Percentiles rank a stretch among this genome's conserved stretches.
These are phyloP conservation scores for Brachymystax lenok DNA, from an alignment of 2,797 vertebrate species.

Conservation along the genomic window DNA sequence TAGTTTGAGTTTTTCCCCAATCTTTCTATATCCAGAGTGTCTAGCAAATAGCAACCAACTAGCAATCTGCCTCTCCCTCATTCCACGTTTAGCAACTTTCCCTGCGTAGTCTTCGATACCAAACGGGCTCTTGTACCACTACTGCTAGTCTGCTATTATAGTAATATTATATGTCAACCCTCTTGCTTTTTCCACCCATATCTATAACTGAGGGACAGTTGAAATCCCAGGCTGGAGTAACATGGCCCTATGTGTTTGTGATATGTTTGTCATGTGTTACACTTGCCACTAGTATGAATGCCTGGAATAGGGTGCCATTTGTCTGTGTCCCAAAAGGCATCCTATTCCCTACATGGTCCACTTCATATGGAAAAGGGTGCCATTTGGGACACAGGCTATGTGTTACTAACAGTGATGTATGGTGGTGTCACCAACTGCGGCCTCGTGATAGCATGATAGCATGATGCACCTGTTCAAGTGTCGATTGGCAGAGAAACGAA, in stretches of 20 bases:
- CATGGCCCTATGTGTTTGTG: slow-evolving; percentile 16
- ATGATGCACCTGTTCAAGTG: slow-evolving; percentile 16
- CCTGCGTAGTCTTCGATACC: slow-evolving; percentile 11
- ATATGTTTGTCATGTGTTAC: not conserved
- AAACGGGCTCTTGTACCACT: slow-evolving; percentile 1
- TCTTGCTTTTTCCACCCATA: slow-evolving; percentile 56
- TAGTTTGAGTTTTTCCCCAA: not conserved
- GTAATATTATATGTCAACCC: slow-evolving; percentile 31
- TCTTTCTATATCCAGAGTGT: not conserved
- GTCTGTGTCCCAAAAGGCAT: no score
- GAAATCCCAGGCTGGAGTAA: slow-evolving; percentile 26
- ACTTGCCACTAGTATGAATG: no score
- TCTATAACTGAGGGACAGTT: slow-evolving; percentile 53
- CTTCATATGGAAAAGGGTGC: no score
- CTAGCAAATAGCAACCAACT: not conserved
- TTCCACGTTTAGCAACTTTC: not conserved
- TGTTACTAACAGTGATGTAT: no score
- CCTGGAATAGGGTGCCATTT: no score
- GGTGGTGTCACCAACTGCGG: no score
- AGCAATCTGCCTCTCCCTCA: not conserved
- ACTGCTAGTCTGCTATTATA: slow-evolving; percentile 26
- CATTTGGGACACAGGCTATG: no score
- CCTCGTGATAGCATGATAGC: no score
- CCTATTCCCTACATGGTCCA: no score
- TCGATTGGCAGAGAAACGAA: not conserved